These are phyloP conservation scores for Hemiscyllium ocellatum DNA, from an alignment of 2,113 vertebrate genomes.

Conservation along the genomic window DNA sequence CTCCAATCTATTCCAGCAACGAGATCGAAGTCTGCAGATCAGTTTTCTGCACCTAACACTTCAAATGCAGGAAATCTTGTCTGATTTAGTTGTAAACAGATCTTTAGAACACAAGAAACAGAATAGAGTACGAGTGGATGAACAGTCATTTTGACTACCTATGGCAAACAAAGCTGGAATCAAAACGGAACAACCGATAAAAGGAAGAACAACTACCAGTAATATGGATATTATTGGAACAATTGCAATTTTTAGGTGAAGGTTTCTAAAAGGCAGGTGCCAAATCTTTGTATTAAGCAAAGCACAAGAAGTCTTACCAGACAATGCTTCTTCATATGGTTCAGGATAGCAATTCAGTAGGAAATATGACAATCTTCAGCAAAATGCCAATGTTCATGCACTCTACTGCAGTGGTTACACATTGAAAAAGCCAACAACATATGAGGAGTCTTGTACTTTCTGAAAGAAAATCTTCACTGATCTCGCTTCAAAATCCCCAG, in stretches of 20 bases:
- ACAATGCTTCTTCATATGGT: not conserved
- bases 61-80: not conserved
- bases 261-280: not conserved
- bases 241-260: not conserved
- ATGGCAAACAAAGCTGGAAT: not conserved
- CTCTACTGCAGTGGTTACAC: not conserved
- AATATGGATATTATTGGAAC: not conserved
- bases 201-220: not conserved
- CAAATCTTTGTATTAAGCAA: not conserved
- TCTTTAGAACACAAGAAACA: not conserved
- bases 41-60: not conserved
- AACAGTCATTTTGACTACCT: not conserved
- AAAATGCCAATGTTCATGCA: not conserved
- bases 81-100: not conserved
- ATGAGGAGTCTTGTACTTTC: not conserved
- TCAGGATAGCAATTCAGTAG: not conserved
- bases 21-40: not conserved
- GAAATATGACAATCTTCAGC: not conserved
- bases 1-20: slow-evolving; percentile 5
- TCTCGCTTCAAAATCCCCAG: not conserved
- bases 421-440: not conserved
- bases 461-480: slow-evolving; percentile 16
- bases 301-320: not conserved
- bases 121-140: not conserved
- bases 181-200: not conserved